These are phyloP conservation scores for Euzophera pinguis DNA, from an alignment of 2,888 invertebrate species.

Conservation along the genomic window DNA sequence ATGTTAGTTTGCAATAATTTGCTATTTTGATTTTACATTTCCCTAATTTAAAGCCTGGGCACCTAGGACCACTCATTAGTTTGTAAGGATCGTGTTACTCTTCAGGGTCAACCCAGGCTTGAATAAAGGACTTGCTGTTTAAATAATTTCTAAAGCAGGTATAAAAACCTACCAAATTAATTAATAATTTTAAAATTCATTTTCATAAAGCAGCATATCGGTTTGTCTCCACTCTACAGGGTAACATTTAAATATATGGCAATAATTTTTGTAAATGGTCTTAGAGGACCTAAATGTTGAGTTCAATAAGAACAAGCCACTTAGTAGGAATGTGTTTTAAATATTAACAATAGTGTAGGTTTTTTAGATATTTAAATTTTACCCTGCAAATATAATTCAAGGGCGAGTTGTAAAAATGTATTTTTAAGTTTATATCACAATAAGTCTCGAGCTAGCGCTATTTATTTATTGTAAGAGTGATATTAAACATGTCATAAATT, in stretches of 20 bases:
- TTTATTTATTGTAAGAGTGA: neutral
- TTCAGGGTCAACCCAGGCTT: no score
- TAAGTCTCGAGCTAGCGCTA: neutral
- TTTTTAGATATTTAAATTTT: neutral
- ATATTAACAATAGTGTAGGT: no score
- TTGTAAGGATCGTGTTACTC: no score
- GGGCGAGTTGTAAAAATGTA: neutral
- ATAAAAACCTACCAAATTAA: neutral
- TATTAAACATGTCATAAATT: neutral
- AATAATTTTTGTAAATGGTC: no score
- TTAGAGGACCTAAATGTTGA: no score
- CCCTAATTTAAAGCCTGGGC: neutral
- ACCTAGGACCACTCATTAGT: neutral
- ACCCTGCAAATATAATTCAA: neutral
- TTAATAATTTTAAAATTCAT: neutral
- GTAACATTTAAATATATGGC: neutral
- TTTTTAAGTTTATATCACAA: neutral
- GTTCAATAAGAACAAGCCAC: no score
- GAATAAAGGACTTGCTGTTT: no score
- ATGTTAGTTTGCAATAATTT: neutral
- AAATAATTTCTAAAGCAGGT: no score
- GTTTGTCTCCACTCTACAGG: neutral
- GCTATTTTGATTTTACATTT: neutral
- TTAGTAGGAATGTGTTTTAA: no score
- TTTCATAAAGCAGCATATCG: neutral